A percentile compares a stretch with the other conserved stretches of the same genome.
phyloP scores from a whole-genome alignment of 2,797 vertebrate genomes.

The Vultur gryphus region DNA sequence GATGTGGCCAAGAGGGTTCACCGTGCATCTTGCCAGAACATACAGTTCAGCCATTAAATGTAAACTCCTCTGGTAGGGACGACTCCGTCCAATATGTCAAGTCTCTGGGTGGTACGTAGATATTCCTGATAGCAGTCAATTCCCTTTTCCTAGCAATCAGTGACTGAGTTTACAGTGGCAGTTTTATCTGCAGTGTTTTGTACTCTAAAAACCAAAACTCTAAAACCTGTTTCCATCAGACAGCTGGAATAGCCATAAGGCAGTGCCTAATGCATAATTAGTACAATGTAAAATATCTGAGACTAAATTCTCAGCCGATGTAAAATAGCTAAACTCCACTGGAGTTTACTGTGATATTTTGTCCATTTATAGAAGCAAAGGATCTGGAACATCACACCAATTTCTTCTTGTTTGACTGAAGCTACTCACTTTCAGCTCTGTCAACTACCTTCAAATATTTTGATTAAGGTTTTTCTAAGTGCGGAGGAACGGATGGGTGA shows the following conservation, averaged over 20 bases:
- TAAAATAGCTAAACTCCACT: background rate
- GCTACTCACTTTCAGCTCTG: conserved; percentile 10
- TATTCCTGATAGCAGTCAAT: background rate
- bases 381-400: conserved; percentile 1
- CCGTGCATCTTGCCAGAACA: background rate
- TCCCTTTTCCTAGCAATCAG: background rate
- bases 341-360: background rate
- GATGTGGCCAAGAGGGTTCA: background rate
- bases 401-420: conserved; percentile 9
- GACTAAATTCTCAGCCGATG: background rate
- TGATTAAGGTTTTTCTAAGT: conserved; percentile 33
- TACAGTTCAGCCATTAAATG: background rate
- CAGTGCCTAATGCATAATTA: background rate
- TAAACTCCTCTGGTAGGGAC: background rate
- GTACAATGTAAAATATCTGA: background rate
- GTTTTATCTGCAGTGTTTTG: background rate
- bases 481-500: background rate
- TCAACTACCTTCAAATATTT: conserved; percentile 48
- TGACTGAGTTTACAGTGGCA: background rate
- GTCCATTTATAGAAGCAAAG: background rate
- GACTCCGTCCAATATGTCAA: background rate
- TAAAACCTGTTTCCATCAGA: background rate
- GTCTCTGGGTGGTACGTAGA: background rate
- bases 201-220: background rate
- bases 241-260: background rate